Conservation (phyloP, 2,113 vertebrate genomes). For the Pollachius pollachius region DNA sequence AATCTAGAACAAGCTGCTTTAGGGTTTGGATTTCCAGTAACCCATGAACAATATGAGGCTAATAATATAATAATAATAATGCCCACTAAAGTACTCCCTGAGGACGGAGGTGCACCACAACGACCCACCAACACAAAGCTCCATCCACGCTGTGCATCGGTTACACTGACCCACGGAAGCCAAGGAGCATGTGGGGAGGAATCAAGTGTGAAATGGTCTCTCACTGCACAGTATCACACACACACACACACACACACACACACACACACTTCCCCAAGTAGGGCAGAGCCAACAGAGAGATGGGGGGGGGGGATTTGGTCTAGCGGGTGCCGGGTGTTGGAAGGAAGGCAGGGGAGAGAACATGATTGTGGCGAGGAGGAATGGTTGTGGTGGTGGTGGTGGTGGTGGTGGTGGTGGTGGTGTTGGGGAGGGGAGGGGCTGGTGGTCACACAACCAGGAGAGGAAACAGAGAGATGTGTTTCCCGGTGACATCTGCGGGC, state of each 20-base stretch:
- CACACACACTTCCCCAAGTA: slow-evolving; percentile 57
- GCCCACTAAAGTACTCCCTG: no score
- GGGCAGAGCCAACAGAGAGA: slow-evolving; percentile 46
- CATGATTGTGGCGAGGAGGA: not conserved
- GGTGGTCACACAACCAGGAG: slow-evolving; percentile 33
- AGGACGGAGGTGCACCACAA: not conserved
- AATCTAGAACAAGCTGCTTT: no score
- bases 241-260: no score
- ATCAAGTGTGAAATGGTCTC: slow-evolving; percentile 70
- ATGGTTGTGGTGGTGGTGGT: not conserved
- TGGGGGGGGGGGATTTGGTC: slow-evolving; percentile 16
- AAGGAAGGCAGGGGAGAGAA: no score
- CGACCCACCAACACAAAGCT: not conserved
- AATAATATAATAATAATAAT: no score
- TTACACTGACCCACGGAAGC: slow-evolving; percentile 35
- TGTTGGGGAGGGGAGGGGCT: slow-evolving; percentile 22
- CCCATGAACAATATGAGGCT: no score
- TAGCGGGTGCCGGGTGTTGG: no score
- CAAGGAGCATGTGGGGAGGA: slow-evolving; percentile 53
- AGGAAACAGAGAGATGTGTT: slow-evolving; percentile 68
- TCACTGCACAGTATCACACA: slow-evolving; percentile 39
- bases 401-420: not conserved
- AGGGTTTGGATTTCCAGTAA: no score
- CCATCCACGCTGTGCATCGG: no score
- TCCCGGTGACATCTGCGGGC: slow-evolving; percentile 57